Percentiles rank a stretch among this genome's conserved stretches.
Evolutionary conservation across 2,888 invertebrate species (phyloP).

Genomic region (Julus scandinavius): DNA sequence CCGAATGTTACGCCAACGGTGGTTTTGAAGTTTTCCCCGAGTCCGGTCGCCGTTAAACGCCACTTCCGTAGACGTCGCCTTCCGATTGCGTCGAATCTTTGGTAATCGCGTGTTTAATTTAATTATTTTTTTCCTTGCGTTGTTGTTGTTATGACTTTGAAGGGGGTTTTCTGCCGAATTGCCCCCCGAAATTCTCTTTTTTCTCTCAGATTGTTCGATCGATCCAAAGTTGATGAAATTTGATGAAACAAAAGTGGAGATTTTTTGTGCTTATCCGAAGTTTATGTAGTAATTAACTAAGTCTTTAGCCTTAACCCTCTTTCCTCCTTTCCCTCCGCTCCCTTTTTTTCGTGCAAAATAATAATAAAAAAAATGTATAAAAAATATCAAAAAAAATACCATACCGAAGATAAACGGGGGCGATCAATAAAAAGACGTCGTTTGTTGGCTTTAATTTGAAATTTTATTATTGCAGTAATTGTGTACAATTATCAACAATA

Average conservation of each 20-base stretch:
- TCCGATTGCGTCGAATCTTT: too few relatives aligned
- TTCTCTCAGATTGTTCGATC: too few relatives aligned
- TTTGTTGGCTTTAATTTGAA: constrained; percentile 18
- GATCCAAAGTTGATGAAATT: not conserved
- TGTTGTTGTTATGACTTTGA: not conserved
- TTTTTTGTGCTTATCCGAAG: not conserved
- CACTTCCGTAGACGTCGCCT: too few relatives aligned
- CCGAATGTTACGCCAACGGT: too few relatives aligned
- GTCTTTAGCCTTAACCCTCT: not conserved
- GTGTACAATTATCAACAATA: not conserved
- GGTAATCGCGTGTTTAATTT: too few relatives aligned
- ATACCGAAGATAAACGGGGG: not conserved
- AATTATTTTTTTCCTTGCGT: too few relatives aligned
- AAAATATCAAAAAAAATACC: too few relatives aligned
- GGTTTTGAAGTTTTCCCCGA: too few relatives aligned
- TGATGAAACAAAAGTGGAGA: not conserved
- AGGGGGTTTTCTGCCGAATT: not conserved
- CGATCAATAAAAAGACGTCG: not conserved
- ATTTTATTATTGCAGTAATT: constrained; percentile 11
- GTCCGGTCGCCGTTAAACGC: too few relatives aligned
- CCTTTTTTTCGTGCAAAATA: not conserved
- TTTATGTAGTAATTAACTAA: not conserved
- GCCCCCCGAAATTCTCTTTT: not conserved
- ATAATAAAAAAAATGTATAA: not conserved
- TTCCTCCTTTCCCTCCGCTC: not conserved